Percentiles rank a stretch among this genome's conserved stretches.
phyloP scores from a whole-genome alignment of 2,113 vertebrate species.

The Tricholaema leucomelas region DNA sequence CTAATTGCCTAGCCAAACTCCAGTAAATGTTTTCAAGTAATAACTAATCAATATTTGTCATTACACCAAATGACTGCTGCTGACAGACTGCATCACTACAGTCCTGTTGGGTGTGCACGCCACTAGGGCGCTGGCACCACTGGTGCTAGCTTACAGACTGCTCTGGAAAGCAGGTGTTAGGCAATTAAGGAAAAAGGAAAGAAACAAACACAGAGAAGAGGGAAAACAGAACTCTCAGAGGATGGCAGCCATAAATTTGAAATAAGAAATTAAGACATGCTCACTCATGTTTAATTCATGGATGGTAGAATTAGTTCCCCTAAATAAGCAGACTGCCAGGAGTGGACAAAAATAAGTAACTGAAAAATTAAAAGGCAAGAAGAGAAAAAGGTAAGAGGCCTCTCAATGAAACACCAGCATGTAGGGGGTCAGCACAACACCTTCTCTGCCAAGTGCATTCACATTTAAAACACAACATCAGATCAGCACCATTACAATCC shows the following conservation, averaged over 20 bases:
- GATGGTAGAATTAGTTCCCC: not conserved
- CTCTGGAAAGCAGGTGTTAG: not conserved
- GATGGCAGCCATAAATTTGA: not conserved
- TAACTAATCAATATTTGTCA: constrained; percentile 23
- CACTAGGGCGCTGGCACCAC: not conserved
- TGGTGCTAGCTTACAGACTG: not conserved
- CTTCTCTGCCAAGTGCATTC: not conserved
- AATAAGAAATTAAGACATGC: constrained; percentile 31
- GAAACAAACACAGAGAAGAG: not conserved
- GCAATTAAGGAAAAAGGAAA: not conserved
- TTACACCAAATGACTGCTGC: not conserved
- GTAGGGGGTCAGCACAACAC: not conserved
- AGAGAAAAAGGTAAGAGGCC: not conserved
- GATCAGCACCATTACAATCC: not conserved
- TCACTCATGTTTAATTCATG: constrained; percentile 47
- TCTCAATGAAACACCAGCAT: not conserved
- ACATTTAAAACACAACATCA: not conserved
- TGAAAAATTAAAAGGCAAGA: not conserved
- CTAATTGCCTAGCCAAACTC: constrained; percentile 14
- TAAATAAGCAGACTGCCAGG: not conserved
- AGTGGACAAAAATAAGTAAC: not conserved
- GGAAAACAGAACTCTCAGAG: not conserved
- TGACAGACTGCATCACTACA: not conserved
- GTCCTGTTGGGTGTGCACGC: not conserved
- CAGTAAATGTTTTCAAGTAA: constrained; percentile 21